Evolutionary conservation across 1,140 invertebrate species (phyloP), one percentile per base, ranked within the genome.

Genomic region (Temnothorax longispinosus): DNA sequence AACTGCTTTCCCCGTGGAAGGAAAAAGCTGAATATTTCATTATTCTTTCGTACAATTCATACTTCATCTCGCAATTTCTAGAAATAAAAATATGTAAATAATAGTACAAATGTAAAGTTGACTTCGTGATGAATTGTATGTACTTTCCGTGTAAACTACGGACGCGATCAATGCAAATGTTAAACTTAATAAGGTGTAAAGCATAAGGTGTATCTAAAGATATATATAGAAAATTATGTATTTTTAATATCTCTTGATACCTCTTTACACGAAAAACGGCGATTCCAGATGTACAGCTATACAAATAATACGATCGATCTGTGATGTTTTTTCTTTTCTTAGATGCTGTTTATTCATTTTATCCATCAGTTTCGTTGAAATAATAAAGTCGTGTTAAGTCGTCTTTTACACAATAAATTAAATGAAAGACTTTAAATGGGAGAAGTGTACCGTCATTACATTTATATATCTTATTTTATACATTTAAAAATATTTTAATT

Each of bases 401-500:
- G 32, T 58, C 50, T 71, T 78, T 78, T 62, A 47, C 58, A 71
- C 47, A 89, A 87, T 87, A 87, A 90, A 90, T 90, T 88, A 92
- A 87, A 90, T 90, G 69, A 93, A 92, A 81, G 76, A 88, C 87
- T 90, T 86, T 88, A 87, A 88, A 74, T 81, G 60, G 76, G 85
- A 90, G 52, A 90, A 90, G 21, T 74, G 44, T 90, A 84, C 65
- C 54, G 27, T 72, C 47, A 78, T 77, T 77, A 77, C 13, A 41
- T 67, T 41, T 85, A 69, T 58, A 71, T 86, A 78, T 71, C 81
- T 56, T 60, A 88, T 71, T 80, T 80, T 78, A 75, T 72, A 91
- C 47, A 86, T 78, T 72, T 88, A 71, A 90, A 86, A 86, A 88
- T 90, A 58, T 75, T 80, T 80, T 84, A 15, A 88, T 80, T 84